Evolutionary conservation across 1,140 invertebrate species (phyloP), one percentile per base, ranked within the genome.

Genomic region (Hormaphis cornu): DNA sequence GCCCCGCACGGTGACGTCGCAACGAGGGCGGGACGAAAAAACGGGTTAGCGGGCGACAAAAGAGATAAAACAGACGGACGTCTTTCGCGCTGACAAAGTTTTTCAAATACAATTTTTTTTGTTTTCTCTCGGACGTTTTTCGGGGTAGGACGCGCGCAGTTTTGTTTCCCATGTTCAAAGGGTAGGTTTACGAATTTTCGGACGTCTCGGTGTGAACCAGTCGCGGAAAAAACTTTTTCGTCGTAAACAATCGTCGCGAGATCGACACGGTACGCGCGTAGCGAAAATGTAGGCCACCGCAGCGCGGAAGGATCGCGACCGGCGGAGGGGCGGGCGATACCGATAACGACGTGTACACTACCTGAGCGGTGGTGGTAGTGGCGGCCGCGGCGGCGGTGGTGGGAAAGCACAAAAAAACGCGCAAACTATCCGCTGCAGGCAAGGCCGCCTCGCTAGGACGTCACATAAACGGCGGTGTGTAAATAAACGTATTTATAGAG

Each of bases 221-320:
- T n/a, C n/a, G n/a, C 30, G 30, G 30, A 9, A 33, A 33, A 33
- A 6, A 4, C 30, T 4, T 6, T 6, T 6, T 33, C 30, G 30
- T 33, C 4, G 30, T 4, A 4, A 6, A 4, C 5, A 9, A 6
- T 6, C 30, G 30, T 33, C 5, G 30, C 30, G 30, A 4, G 30
- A 33, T 33, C 30, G 30, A 33, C 4, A 6, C 30, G 30, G 5
- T 4, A 4, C 16, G 30, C n/a, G 16, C 35, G 33, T 16, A 26
- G 61, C 40, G 22, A 22, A 33, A 18, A 46, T 59, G 52, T 59
- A 58, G 50, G 52, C 69, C 42, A 52, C 53, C 37, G 12, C 50
- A 16, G 42, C 54, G 24, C 70, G 70, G 59, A 66, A 66, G 59
- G 9, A 33, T n/a, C 59, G 26, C 18, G 2, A 20, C n/a, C n/a